Evolutionary conservation across 2,113 vertebrate species (phyloP).

Genomic region (Xyrauchen texanus): DNA sequence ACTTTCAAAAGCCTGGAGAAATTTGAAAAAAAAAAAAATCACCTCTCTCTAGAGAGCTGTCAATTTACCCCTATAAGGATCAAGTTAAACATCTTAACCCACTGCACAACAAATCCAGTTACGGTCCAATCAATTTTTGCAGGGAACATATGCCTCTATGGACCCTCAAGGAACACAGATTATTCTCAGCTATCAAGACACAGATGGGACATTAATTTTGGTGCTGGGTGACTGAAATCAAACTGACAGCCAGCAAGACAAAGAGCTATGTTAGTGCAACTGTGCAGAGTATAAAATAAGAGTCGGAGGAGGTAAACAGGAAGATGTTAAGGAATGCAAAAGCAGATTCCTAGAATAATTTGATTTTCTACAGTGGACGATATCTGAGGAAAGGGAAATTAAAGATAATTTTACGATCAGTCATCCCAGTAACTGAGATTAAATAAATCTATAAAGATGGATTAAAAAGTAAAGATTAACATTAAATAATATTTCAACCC

Average conservation of each 20-base stretch:
- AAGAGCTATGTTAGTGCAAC: too few species aligned
- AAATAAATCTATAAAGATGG: background rate
- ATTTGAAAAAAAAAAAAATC: constrained; percentile 53
- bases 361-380: background rate
- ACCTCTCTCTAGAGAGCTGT: too few species aligned
- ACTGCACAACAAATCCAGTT: constrained; percentile 64
- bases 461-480: background rate
- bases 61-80: too few species aligned
- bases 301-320: too few species aligned
- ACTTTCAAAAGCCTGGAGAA: constrained; percentile 70
- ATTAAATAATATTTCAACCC: too few species aligned
- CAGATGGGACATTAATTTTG: background rate
- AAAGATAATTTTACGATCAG: background rate
- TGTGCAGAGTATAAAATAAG: too few species aligned
- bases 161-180: background rate
- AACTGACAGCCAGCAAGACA: too few species aligned
- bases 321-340: background rate
- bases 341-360: background rate
- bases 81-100: constrained; percentile 67
- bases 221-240: background rate
- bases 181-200: background rate
- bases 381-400: constrained; percentile 3
- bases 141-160: background rate
- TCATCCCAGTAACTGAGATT: background rate
- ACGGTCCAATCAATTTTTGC: background rate